These are phyloP conservation scores for Neomorphus geoffroyi DNA, from an alignment of 2,797 vertebrate genomes.

Conservation along the genomic window DNA sequence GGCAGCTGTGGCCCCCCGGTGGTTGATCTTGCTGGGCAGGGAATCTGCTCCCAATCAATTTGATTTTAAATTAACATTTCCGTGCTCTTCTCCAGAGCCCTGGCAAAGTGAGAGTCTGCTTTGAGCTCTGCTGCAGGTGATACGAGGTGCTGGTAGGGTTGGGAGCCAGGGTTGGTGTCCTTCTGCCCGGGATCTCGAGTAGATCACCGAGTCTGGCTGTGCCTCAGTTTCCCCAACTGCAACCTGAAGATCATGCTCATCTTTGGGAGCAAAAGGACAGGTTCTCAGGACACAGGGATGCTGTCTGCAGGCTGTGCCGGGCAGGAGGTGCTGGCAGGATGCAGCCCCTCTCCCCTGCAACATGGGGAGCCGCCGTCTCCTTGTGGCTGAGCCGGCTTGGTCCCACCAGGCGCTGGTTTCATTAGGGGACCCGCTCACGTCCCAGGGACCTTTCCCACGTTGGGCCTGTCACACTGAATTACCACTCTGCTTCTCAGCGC, in stretches of 20 bases:
- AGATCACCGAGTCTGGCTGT: accelerated
- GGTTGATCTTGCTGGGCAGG: accelerated
- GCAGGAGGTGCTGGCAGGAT: background rate
- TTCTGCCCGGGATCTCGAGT: too few relatives aligned
- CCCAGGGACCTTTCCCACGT: slow-evolving; percentile 76
- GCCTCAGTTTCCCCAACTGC: background rate
- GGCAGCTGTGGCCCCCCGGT: accelerated
- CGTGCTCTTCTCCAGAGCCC: background rate
- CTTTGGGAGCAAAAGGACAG: background rate
- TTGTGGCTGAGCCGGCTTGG: background rate
- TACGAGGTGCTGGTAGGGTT: accelerated
- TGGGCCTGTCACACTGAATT: slow-evolving; percentile 53
- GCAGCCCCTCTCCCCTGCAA: background rate
- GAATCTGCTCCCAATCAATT: background rate
- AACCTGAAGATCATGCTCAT: accelerated
- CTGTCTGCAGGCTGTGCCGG: background rate
- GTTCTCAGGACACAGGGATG: accelerated
- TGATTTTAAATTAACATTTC: accelerated
- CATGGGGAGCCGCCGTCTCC: accelerated
- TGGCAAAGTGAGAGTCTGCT: accelerated
- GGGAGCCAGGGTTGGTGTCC: background rate
- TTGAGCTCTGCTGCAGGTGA: background rate
- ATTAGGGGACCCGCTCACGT: slow-evolving; percentile 74
- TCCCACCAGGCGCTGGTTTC: slow-evolving; percentile 47
- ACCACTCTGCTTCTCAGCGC: background rate